phyloP scores from a whole-genome alignment of 30 jellyfish, hydroid and myxozoan genomes.

The Turritopsis dohrnii region DNA sequence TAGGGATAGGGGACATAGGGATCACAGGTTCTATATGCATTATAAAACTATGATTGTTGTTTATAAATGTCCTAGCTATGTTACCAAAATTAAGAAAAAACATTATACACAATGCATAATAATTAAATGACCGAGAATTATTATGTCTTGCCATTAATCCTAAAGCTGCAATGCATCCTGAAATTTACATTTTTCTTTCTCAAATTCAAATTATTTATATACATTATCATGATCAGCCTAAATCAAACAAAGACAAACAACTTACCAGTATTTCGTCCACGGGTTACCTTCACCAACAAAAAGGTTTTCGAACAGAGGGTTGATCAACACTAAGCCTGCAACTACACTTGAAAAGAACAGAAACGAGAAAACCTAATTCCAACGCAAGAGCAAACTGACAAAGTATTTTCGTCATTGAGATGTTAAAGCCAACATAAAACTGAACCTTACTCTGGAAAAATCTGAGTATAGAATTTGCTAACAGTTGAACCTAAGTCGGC shows the following conservation, averaged over 20 bases:
- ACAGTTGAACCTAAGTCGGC: slow-evolving; percentile 79
- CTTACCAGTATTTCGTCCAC: slow-evolving; percentile 78
- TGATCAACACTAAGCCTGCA: slow-evolving; percentile 48
- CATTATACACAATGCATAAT: background rate
- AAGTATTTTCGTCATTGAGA: background rate
- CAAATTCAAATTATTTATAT: no score
- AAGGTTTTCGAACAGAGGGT: slow-evolving; percentile 61
- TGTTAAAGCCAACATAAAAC: background rate
- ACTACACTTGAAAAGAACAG: slow-evolving; percentile 56
- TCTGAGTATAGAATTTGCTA: slow-evolving; percentile 65
- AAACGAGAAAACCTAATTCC: background rate
- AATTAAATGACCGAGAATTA: background rate
- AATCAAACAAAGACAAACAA: background rate
- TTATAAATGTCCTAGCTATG: no score
- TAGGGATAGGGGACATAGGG: no score
- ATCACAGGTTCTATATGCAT: no score
- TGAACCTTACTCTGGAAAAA: slow-evolving; percentile 63
- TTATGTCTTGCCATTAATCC: no score
- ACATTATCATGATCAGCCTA: no score
- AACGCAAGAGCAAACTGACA: background rate
- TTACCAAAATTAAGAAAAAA: no score
- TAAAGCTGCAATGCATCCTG: no score
- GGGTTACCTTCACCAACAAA: slow-evolving; percentile 51
- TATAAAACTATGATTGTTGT: no score
- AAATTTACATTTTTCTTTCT: no score